Evolutionary conservation across 2,113 vertebrate genomes (phyloP).

Genomic region (Tetraodon nigroviridis): DNA sequence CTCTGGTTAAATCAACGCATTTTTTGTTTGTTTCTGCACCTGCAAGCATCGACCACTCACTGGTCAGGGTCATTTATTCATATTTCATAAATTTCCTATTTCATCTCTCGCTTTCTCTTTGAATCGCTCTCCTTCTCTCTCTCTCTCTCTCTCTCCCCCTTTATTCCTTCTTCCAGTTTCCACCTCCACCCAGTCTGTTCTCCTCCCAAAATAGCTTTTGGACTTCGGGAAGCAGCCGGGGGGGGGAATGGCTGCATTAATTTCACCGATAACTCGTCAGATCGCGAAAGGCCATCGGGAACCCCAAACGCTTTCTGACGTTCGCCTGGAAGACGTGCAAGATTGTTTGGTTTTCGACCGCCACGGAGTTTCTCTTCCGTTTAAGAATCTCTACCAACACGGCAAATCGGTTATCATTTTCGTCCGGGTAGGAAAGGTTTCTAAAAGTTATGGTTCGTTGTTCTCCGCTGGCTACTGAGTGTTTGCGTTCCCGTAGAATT

Average conservation of each 20-base stretch:
- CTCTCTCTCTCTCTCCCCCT: slow-evolving; percentile 1
- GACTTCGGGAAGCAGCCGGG: slow-evolving; percentile 19
- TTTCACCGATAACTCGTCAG: slow-evolving; percentile 75
- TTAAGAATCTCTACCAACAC: slow-evolving; percentile 76
- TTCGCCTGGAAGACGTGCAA: slow-evolving; percentile 62
- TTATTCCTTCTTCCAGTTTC: not conserved
- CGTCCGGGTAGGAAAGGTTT: slow-evolving; percentile 79
- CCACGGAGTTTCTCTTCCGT: slow-evolving; percentile 64
- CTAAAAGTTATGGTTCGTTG: too few species aligned
- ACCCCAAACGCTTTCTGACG: not conserved
- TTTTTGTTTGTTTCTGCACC: too few species aligned
- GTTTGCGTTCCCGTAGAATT: slow-evolving; percentile 76
- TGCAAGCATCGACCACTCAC: too few species aligned
- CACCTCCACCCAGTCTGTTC: slow-evolving; percentile 24
- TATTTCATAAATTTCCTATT: not conserved
- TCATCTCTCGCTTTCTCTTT: not conserved
- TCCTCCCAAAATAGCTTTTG: slow-evolving; percentile 58
- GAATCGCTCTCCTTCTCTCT: not conserved
- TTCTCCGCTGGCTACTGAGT: not conserved
- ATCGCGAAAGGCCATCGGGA: slow-evolving; percentile 40
- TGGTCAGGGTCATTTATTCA: too few species aligned
- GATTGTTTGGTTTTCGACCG: slow-evolving; percentile 74
- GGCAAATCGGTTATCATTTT: slow-evolving; percentile 83
- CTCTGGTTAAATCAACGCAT: too few species aligned
- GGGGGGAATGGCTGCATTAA: slow-evolving; percentile 52